A percentile compares a stretch with the other conserved stretches of the same genome.
These are phyloP conservation scores for Cylas formicarius DNA, from an alignment of 1,140 invertebrate species.

Conservation along the genomic window DNA sequence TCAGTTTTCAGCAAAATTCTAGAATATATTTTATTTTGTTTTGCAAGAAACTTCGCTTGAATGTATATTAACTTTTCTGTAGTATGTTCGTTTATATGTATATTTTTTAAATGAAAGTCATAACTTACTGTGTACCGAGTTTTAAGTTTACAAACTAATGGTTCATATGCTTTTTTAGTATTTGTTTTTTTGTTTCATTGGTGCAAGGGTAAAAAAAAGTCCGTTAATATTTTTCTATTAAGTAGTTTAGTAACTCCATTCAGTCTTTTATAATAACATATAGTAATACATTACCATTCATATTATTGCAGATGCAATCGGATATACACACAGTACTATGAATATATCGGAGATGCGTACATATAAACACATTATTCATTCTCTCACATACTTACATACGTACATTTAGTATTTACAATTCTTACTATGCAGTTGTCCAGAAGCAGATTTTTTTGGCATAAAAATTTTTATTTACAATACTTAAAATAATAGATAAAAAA, in stretches of 20 bases:
- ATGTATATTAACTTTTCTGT: too few species aligned
- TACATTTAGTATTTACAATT: conserved; percentile 41
- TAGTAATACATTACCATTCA: conserved; percentile 44
- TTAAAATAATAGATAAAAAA: conserved; percentile 18
- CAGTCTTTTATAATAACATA: conserved; percentile 45
- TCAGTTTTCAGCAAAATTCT: too few species aligned
- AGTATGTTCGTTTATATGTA: too few species aligned
- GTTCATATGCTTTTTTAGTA: too few species aligned
- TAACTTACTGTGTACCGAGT: too few species aligned
- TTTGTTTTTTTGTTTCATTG: too few species aligned
- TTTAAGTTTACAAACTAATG: too few species aligned
- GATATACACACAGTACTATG: conserved; percentile 42
- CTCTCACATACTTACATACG: conserved; percentile 30
- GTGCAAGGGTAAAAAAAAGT: conserved; percentile 14
- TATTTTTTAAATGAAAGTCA: too few species aligned
- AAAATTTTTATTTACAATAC: conserved; percentile 30
- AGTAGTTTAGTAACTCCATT: conserved; percentile 44
- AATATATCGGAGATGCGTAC: conserved; percentile 40
- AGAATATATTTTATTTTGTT: too few species aligned
- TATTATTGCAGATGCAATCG: conserved; percentile 44
- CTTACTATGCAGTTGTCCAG: conserved; percentile 36
- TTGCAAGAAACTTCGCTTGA: too few species aligned
- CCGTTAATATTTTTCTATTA: conserved; percentile 26
- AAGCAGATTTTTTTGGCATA: conserved; percentile 32
- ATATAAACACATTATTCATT: conserved; percentile 30